These are phyloP conservation scores for Tiphia femorata DNA, from an alignment of 2,888 invertebrate genomes.

Conservation along the genomic window DNA sequence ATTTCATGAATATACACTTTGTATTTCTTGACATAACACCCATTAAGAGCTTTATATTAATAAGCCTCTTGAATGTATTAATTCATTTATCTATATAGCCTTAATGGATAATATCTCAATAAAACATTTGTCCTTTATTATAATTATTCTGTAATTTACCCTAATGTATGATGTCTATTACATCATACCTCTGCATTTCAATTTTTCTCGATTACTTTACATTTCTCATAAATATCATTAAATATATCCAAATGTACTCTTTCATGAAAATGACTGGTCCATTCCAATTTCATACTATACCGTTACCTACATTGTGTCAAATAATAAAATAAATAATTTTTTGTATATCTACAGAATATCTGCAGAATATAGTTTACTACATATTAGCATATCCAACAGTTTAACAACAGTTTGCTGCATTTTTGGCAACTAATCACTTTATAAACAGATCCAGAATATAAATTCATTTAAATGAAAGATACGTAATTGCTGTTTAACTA, in stretches of 20 bases:
- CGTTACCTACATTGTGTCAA: constrained; percentile 18
- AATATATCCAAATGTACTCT: constrained; percentile 2
- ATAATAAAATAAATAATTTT: constrained; percentile 11
- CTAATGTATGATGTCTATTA: constrained; percentile 16
- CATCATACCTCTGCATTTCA: constrained; percentile 12
- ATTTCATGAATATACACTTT: constrained; percentile 27
- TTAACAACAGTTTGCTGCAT: too few species aligned
- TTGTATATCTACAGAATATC: too few species aligned
- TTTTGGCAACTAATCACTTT: too few species aligned
- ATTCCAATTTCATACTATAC: constrained; percentile 23
- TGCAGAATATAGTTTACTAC: too few species aligned
- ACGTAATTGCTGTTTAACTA: too few species aligned
- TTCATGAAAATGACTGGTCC: constrained; percentile 34
- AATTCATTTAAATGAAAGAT: too few species aligned
- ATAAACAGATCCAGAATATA: too few species aligned
- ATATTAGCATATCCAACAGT: neutral
- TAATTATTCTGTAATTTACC: constrained; percentile 12
- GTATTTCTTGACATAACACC: constrained; percentile 40
- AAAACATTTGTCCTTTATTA: constrained; percentile 10
- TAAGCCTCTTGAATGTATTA: constrained; percentile 19
- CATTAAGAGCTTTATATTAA: constrained; percentile 3
- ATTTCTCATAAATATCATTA: neutral
- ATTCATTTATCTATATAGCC: constrained; percentile 18
- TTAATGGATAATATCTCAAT: constrained; percentile 20
- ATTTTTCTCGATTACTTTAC: neutral